Evolutionary conservation across 2,888 invertebrate genomes (phyloP).

Genomic region (Mallateleia sp.): DNA sequence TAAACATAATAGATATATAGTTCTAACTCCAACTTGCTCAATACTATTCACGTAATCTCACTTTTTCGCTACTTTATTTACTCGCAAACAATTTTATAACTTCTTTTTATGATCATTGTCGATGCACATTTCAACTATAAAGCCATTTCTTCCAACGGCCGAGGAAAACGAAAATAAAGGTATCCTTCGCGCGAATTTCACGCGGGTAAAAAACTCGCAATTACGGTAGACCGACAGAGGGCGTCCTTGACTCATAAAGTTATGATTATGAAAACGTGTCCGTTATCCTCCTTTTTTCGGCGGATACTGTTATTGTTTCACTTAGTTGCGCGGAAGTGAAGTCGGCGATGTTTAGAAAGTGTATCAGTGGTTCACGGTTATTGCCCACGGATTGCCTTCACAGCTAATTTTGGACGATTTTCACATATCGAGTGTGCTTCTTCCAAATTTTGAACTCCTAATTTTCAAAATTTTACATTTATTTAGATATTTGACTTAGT

Average conservation of each 20-base stretch:
- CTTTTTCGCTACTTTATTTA: not conserved
- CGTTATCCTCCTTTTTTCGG: conserved; percentile 60
- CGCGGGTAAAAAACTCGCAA: conserved; percentile 2
- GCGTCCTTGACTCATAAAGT: conserved; percentile 52
- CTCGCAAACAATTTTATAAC: conserved; percentile 27
- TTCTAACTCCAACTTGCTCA: conserved; percentile 13
- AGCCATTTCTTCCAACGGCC: not conserved
- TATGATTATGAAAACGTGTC: conserved; percentile 40
- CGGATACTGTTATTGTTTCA: conserved; percentile 70
- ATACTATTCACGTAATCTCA: conserved; percentile 19
- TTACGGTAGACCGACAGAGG: conserved; percentile 36
- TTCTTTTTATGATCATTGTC: not conserved
- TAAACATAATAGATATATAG: too few relatives aligned
- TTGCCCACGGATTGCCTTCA: conserved; percentile 59
- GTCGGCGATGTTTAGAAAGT: conserved; percentile 85
- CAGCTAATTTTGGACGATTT: conserved; percentile 48
- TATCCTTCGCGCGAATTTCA: conserved; percentile 46
- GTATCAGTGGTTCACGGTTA: conserved; percentile 83
- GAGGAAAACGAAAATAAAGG: not conserved
- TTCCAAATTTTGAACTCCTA: not conserved
- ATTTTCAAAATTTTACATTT: not conserved
- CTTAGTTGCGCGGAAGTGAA: conserved; percentile 71
- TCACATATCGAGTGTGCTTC: not conserved
- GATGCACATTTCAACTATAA: not conserved
- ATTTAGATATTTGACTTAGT: too few relatives aligned